These are phyloP conservation scores for Brachionus paranguensis DNA, from an alignment of 1,140 invertebrate genomes.

Conservation along the genomic window DNA sequence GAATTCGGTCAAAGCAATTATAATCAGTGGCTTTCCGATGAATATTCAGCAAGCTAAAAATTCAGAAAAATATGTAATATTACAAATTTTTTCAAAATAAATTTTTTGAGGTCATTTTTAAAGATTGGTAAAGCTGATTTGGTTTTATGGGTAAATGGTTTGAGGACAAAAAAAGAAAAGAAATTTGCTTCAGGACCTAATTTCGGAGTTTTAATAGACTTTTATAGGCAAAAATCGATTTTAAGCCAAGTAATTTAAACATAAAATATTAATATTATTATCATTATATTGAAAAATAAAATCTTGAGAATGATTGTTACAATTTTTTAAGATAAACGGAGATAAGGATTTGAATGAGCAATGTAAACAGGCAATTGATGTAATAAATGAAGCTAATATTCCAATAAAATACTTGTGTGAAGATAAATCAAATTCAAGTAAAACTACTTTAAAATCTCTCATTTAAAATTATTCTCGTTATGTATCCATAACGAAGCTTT, in stretches of 20 bases:
- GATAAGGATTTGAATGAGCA: slow-evolving; percentile 8
- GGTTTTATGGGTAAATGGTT: not conserved
- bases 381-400: not conserved
- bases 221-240: not conserved
- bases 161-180: not conserved
- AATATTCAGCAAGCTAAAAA: slow-evolving; percentile 13
- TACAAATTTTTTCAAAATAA: not conserved
- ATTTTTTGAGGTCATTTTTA: not conserved
- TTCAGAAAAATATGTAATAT: slow-evolving; percentile 16
- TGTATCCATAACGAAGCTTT: not conserved
- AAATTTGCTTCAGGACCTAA: not conserved
- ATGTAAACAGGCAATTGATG: not conserved
- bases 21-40: not conserved
- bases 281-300: too few species aligned
- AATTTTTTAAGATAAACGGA: not conserved
- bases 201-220: not conserved
- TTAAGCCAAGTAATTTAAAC: not conserved
- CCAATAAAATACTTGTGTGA: not conserved
- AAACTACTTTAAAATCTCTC: not conserved
- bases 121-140: slow-evolving; percentile 2
- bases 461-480: not conserved
- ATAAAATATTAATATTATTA: not conserved
- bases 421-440: slow-evolving; percentile 20
- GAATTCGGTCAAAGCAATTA: not conserved
- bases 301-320: too few species aligned